A percentile compares a stretch with the other conserved stretches of the same genome.
phyloP scores from a whole-genome alignment of 2,113 vertebrate genomes.

The Hypomesus transpacificus region DNA sequence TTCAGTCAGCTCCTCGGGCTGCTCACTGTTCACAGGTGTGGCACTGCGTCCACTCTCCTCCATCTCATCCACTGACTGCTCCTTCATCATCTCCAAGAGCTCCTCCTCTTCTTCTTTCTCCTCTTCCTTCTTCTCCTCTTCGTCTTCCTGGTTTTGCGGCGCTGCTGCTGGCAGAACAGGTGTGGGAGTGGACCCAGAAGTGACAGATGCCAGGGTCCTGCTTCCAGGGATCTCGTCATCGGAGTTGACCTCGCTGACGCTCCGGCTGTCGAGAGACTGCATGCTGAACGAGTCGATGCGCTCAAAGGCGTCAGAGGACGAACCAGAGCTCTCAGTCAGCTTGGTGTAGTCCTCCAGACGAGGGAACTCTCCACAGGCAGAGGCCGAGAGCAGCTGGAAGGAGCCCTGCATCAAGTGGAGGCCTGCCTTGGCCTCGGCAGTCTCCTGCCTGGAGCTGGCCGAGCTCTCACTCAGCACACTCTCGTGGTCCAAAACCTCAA shows the following conservation, averaged over 20 bases:
- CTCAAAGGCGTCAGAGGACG: constrained; percentile 96
- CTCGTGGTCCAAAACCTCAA: constrained; percentile 97
- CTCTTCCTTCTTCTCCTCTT: constrained; percentile 57
- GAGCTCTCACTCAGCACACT: constrained; percentile 98
- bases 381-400: constrained; percentile 92
- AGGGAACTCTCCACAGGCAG: constrained; percentile 86
- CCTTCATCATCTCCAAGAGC: constrained; percentile 60
- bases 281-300: constrained; percentile 97
- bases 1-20: constrained; percentile 79
- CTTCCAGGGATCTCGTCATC: constrained; percentile 90
- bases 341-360: constrained; percentile 92
- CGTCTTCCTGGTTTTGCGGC: constrained; percentile 40
- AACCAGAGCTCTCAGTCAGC: constrained; percentile 90
- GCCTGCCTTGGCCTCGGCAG: constrained; percentile 82
- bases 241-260: constrained; percentile 97
- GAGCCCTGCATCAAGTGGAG: constrained; percentile 97
- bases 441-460: constrained; percentile 91
- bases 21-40: constrained; percentile 93
- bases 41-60: constrained; percentile 95
- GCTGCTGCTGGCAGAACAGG: constrained; percentile 57
- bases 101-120: constrained; percentile 53
- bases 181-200: constrained; percentile 60
- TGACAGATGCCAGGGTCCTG: constrained; percentile 78
- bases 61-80: constrained; percentile 86
- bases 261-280: constrained; percentile 95